Conservation (phyloP, 1,140 invertebrate genomes). For the Drosophila micromelanica region DNA sequence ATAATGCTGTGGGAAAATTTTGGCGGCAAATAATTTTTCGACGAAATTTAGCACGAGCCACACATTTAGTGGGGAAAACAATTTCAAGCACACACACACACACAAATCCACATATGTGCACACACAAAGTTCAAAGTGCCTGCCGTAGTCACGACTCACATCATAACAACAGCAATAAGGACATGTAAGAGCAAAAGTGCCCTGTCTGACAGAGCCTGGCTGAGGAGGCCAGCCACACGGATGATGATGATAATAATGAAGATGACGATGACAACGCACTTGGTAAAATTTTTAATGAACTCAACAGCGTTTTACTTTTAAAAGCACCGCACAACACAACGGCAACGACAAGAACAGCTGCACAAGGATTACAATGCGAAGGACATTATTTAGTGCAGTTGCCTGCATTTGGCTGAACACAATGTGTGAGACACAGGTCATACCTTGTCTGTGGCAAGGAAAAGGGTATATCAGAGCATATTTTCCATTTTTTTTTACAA, state of each 20-base stretch:
- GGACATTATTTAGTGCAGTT: conserved; percentile 27
- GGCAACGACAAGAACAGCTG: conserved; percentile 13
- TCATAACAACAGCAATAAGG: conserved; percentile 44
- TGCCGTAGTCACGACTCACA: conserved; percentile 26
- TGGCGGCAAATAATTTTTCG: conserved; percentile 29
- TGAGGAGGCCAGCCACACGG: neutral
- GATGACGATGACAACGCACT: conserved; percentile 71
- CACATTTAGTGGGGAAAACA: conserved; percentile 51
- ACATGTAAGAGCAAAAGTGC: conserved; percentile 41
- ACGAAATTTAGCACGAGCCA: conserved; percentile 46
- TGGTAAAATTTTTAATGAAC: conserved; percentile 80
- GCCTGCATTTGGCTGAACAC: conserved; percentile 28
- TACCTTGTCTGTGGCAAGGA: conserved; percentile 18
- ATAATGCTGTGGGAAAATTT: conserved; percentile 49
- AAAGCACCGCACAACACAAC: conserved; percentile 30
- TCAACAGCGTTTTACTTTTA: conserved; percentile 79
- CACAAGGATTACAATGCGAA: conserved; percentile 26
- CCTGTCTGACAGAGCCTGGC: neutral
- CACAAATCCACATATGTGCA: neutral
- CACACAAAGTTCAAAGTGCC: conserved; percentile 48
- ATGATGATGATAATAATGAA: conserved; percentile 21
- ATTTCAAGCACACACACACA: conserved; percentile 33
- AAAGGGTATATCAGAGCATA: neutral
- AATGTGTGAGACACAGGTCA: conserved; percentile 9
- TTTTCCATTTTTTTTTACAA: neutral